These are phyloP conservation scores for Scotopteryx bipunctaria DNA, from an alignment of 2,888 invertebrate species.

Conservation along the genomic window DNA sequence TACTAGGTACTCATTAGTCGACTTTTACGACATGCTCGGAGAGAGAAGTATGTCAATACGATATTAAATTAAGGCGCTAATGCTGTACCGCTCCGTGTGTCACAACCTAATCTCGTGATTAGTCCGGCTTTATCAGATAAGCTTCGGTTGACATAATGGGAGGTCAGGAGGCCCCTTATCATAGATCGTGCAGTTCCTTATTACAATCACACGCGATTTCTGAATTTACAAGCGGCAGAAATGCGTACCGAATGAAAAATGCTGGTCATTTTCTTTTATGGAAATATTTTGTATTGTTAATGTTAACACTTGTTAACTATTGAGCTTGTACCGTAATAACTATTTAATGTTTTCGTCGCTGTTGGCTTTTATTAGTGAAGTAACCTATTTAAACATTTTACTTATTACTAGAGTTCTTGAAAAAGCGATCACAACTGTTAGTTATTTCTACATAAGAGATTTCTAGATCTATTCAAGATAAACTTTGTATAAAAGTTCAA, in stretches of 20 bases:
- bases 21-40: no score
- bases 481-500: no score
- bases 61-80: neutral
- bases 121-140: constrained; percentile 35
- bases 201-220: constrained; percentile 40
- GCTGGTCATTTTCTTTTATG: constrained; percentile 31
- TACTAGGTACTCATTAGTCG: no score
- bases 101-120: constrained; percentile 29
- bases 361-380: no score
- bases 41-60: neutral
- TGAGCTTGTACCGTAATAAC: constrained; percentile 25
- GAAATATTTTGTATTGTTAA: constrained; percentile 28
- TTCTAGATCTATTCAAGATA: no score
- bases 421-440: no score
- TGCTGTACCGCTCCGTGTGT: constrained; percentile 14
- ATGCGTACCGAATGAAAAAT: constrained; percentile 37
- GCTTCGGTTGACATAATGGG: constrained; percentile 40
- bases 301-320: constrained; percentile 20
- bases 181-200: constrained; percentile 17
- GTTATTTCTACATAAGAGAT: no score
- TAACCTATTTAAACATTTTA: no score
- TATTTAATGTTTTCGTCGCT: constrained; percentile 8
- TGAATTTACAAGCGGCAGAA: constrained; percentile 41
- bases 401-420: no score
- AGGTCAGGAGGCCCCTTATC: constrained; percentile 32